A percentile compares a stretch with the other conserved stretches of the same genome.
These are phyloP conservation scores for Bos javanicus DNA, from an alignment of 2,113 vertebrate species.

Conservation along the genomic window DNA sequence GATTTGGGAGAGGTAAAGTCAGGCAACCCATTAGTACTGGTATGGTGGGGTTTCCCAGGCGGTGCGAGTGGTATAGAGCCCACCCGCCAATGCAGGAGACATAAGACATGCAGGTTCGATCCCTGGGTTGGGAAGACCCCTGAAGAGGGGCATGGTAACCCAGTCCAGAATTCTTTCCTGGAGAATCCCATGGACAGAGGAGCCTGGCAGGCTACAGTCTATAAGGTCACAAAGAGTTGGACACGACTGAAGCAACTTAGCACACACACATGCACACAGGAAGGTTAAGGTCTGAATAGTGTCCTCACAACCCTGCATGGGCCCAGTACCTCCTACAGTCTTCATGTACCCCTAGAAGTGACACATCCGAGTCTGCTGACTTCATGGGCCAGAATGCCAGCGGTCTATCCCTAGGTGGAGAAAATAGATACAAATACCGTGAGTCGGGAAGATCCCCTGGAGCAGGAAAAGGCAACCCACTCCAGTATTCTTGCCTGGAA, in stretches of 20 bases:
- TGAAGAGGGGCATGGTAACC: not conserved
- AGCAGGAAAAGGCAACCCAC: not conserved
- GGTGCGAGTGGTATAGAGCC: not conserved
- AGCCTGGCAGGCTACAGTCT: not conserved
- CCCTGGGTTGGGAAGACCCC: not conserved
- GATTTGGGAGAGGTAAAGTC: not conserved
- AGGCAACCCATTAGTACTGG: not conserved
- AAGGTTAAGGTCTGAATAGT: not conserved
- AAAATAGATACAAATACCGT: not conserved
- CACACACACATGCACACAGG: not conserved
- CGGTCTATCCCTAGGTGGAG: not conserved
- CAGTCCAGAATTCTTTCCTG: not conserved
- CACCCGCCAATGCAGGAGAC: not conserved
- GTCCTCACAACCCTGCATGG: not conserved
- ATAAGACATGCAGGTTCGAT: not conserved
- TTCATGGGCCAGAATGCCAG: not conserved
- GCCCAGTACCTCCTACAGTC: not conserved
- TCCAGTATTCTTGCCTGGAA: not conserved
- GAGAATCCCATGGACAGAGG: not conserved
- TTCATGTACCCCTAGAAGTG: not conserved
- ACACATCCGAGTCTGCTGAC: not conserved
- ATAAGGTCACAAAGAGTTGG: not conserved
- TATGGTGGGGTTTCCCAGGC: not conserved
- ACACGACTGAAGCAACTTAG: not conserved
- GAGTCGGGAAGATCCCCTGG: not conserved